Evolutionary conservation across 1,140 invertebrate genomes (phyloP), one percentile per base, ranked within the genome.

Genomic region (Cherax destructor): DNA sequence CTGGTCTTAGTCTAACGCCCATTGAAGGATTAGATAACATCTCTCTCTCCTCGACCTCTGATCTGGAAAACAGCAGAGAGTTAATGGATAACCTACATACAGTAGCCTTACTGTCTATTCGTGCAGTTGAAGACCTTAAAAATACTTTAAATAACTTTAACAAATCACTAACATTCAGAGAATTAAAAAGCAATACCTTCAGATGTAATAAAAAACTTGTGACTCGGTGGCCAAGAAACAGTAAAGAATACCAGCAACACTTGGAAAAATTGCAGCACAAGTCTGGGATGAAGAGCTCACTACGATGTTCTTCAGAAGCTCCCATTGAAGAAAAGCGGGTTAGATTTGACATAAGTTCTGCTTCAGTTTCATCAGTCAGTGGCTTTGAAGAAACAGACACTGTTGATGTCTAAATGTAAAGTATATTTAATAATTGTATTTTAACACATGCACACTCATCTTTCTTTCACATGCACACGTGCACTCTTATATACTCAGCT

Each of bases 321-420:
- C 24, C 74, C 16, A 50, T 30, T 11, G 76, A 78, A 47, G 74
- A 78, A 41, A 86, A 86, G 56, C 78, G 76, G 78, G 85, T 86
- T 10, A 86, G 85, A 47, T 86, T 86, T 86, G 74, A 86, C 56
- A 72, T 86, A 6, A 86, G 85, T 30, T 65, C 18, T 69, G 11
- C n/a, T 41, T 83, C 81, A 69, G 47, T 56, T 18, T 61, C 69
- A 69, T 83, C 81, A 24, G 21, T 83, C 30, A 69, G 49, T 30
- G 16, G 69, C 30, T 24, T 74, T 2, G 69, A 74, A 74, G 69
- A 74, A 74, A 74, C 9, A 10, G 69, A 74, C 30, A 69, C 11
- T 69, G 65, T 69, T 18, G 18, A 69, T 69, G 24, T 74, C 9
- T 74, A 74, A 74, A 74, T 69, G 21, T 69, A 6, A 18, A 69